phyloP scores from a whole-genome alignment of 2,797 vertebrate species.

The Anableps anableps region DNA sequence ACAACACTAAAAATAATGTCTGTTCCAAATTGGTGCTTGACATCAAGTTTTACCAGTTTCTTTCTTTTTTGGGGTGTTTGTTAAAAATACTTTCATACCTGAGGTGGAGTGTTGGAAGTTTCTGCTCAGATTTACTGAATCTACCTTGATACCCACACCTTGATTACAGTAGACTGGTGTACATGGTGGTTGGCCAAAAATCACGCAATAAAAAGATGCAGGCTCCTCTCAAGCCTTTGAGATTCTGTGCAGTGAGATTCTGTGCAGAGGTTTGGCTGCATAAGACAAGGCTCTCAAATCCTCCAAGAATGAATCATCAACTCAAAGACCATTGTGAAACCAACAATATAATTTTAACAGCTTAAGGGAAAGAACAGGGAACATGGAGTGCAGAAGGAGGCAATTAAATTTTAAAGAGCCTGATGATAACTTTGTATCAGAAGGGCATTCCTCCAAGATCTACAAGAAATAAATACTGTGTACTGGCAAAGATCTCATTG shows the following conservation, averaged over 20 bases:
- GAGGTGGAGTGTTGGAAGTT: neutral
- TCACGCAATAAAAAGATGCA: slow-evolving; percentile 32
- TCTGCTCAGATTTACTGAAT: neutral
- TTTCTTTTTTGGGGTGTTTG: neutral
- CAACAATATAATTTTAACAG: slow-evolving; percentile 50
- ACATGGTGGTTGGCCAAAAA: slow-evolving; percentile 21
- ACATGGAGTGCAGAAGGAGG: slow-evolving; percentile 22
- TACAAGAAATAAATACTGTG: slow-evolving; percentile 1
- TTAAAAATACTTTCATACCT: neutral
- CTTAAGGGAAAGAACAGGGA: slow-evolving; percentile 28
- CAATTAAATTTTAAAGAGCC: slow-evolving; percentile 35
- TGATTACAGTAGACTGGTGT: slow-evolving; percentile 38
- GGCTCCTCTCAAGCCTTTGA: slow-evolving; percentile 39
- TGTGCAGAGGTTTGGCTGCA: slow-evolving; percentile 46
- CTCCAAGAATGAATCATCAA: slow-evolving; percentile 53
- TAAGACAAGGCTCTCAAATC: slow-evolving; percentile 44
- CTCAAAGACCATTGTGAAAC: slow-evolving; percentile 40
- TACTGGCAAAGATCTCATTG: slow-evolving; percentile 7
- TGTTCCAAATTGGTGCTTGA: neutral
- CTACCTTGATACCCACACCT: slow-evolving; percentile 7
- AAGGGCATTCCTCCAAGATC: slow-evolving; percentile 16
- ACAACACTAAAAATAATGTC: neutral
- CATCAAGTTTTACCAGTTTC: neutral
- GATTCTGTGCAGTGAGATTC: slow-evolving; percentile 43
- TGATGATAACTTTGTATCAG: slow-evolving; percentile 10